phyloP scores from a whole-genome alignment of 2,888 invertebrate species.

The Philonicus albiceps region DNA sequence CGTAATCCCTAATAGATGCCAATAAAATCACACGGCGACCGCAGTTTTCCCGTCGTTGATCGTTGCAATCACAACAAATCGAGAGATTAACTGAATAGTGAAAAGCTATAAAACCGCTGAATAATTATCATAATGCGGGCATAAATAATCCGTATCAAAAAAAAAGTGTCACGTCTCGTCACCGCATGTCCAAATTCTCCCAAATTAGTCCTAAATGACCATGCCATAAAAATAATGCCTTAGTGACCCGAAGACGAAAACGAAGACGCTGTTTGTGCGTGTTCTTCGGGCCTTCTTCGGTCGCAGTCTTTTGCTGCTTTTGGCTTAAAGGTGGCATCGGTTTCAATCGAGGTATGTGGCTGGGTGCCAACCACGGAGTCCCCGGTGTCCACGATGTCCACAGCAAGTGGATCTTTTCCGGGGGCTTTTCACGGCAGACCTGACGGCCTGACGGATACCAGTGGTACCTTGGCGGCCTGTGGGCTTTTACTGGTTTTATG shows the following conservation, averaged over 20 bases:
- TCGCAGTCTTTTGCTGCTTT: background rate
- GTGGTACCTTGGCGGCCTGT: constrained; percentile 4
- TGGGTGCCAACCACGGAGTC: background rate
- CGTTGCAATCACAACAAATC: constrained; percentile 39
- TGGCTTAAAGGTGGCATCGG: constrained; percentile 6
- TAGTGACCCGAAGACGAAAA: background rate
- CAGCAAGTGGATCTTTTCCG: background rate
- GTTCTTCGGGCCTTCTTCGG: background rate
- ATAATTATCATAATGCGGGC: constrained; percentile 38
- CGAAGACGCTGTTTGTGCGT: background rate
- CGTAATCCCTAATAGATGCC: constrained; percentile 24
- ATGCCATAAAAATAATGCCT: constrained; percentile 41
- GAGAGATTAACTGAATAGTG: constrained; percentile 39
- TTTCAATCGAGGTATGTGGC: constrained; percentile 2
- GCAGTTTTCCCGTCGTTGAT: constrained; percentile 10
- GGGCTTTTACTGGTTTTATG: constrained; percentile 39
- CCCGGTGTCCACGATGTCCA: background rate
- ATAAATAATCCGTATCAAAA: constrained; percentile 30
- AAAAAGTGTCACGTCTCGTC: constrained; percentile 24
- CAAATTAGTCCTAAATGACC: constrained; percentile 40
- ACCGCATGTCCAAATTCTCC: constrained; percentile 27
- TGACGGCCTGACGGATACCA: background rate
- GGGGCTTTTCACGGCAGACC: background rate
- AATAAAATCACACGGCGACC: constrained; percentile 24
- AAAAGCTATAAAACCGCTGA: constrained; percentile 33